phyloP scores from a whole-genome alignment of 2,113 vertebrate genomes.

The Corythaeola cristata region DNA sequence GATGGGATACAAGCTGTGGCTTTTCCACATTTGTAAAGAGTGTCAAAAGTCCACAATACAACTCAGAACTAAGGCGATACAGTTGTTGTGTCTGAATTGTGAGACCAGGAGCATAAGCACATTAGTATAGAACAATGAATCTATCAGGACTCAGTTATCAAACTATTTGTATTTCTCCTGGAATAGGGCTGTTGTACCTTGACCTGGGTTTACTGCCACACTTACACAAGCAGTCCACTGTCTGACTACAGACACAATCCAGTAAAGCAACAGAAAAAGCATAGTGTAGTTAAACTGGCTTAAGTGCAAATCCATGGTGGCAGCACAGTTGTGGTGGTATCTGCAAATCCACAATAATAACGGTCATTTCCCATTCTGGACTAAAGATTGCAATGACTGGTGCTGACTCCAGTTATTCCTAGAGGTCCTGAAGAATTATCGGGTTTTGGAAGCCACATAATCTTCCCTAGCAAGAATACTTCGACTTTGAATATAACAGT shows the following conservation, averaged over 20 bases:
- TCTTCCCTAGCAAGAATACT: background rate
- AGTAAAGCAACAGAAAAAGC: background rate
- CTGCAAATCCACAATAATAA: background rate
- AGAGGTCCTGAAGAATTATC: background rate
- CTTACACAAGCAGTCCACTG: background rate
- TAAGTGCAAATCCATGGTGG: background rate
- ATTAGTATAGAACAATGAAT: background rate
- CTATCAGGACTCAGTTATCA: conserved; percentile 6
- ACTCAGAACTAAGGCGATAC: background rate
- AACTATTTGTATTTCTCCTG: background rate
- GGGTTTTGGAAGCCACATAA: background rate
- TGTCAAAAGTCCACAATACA: background rate
- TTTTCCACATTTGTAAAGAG: background rate
- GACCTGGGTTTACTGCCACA: background rate
- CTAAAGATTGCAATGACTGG: background rate
- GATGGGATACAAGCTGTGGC: background rate
- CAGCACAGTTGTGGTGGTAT: background rate
- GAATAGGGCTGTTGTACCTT: background rate
- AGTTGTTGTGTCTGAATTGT: background rate
- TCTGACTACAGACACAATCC: background rate
- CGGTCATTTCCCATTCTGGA: background rate
- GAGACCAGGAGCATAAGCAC: background rate
- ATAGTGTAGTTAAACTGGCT: background rate
- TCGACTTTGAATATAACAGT: background rate
- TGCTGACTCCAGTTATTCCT: background rate